Conservation (phyloP, 1,140 invertebrate genomes). For the Homarus americanus region DNA sequence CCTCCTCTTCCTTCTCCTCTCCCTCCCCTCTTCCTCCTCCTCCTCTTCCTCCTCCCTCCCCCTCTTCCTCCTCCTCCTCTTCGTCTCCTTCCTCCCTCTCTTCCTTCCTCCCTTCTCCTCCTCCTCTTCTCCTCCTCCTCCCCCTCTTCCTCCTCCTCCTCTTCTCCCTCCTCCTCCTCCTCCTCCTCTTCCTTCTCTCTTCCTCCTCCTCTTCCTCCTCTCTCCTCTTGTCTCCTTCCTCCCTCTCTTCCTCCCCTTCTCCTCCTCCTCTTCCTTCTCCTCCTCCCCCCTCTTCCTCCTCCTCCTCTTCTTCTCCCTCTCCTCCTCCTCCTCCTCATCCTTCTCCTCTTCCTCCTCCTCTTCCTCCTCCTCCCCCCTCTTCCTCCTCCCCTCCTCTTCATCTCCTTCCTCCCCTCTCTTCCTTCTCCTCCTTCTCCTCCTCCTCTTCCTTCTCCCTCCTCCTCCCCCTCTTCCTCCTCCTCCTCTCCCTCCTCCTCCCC, state of each 20-base stretch:
- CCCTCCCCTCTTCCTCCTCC: no score
- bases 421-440: no score
- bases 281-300: not conserved
- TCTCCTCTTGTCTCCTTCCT: no score
- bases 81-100: no score
- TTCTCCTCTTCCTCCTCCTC: no score
- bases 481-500: no score
- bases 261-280: not conserved
- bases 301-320: not conserved
- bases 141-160: not conserved
- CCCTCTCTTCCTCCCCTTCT: not conserved
- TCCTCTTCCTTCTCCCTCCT: no score
- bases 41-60: not conserved
- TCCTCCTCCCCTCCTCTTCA: not conserved
- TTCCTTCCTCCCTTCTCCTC: not conserved
- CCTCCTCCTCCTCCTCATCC: no score
- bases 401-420: not conserved
- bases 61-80: no score
- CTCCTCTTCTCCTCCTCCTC: not conserved
- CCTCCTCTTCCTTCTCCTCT: not conserved
- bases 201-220: not conserved
- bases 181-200: not conserved
- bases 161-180: not conserved
- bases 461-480: no score
- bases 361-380: no score